phyloP scores from a whole-genome alignment of 2,888 invertebrate species.

The Malthinus flaveolus region DNA sequence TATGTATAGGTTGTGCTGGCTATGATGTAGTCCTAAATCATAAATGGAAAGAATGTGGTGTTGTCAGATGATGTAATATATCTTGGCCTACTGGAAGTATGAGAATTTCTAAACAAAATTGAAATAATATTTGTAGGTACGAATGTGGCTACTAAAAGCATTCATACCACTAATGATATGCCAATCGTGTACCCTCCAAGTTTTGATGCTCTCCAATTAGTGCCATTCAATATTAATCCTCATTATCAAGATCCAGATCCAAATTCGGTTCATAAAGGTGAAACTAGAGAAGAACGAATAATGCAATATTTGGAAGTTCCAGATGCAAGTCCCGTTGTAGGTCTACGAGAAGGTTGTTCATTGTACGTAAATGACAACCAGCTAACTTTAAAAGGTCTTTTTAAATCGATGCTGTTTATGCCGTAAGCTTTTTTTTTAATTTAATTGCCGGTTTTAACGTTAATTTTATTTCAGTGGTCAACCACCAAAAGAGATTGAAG shows the following conservation, averaged over 20 bases:
- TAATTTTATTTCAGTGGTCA: slow-evolving; percentile 56
- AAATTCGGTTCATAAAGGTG: slow-evolving; percentile 72
- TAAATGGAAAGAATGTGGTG: no score
- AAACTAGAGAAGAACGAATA: slow-evolving; percentile 77
- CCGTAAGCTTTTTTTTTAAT: slow-evolving; percentile 57
- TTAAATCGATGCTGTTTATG: slow-evolving; percentile 66
- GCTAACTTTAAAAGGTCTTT: slow-evolving; percentile 64
- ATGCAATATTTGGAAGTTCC: slow-evolving; percentile 67
- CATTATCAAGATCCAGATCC: slow-evolving; percentile 73
- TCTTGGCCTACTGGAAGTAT: no score
- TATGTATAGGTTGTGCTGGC: no score
- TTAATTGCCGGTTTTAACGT: slow-evolving; percentile 20
- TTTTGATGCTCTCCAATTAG: slow-evolving; percentile 71
- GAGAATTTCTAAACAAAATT: no score
- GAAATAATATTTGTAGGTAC: slow-evolving; percentile 52
- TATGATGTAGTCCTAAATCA: no score
- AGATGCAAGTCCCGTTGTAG: slow-evolving; percentile 65
- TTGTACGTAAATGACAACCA: slow-evolving; percentile 63
- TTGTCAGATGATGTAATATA: no score
- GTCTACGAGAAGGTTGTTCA: slow-evolving; percentile 72
- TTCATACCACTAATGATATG: slow-evolving; percentile 88
- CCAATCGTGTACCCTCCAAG: slow-evolving; percentile 78
- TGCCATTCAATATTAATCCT: slow-evolving; percentile 85
- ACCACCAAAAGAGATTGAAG: slow-evolving; percentile 58
- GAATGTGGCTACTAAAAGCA: slow-evolving; percentile 78